phyloP scores from a whole-genome alignment of 2,797 vertebrate species.

The Poecilia wingei region DNA sequence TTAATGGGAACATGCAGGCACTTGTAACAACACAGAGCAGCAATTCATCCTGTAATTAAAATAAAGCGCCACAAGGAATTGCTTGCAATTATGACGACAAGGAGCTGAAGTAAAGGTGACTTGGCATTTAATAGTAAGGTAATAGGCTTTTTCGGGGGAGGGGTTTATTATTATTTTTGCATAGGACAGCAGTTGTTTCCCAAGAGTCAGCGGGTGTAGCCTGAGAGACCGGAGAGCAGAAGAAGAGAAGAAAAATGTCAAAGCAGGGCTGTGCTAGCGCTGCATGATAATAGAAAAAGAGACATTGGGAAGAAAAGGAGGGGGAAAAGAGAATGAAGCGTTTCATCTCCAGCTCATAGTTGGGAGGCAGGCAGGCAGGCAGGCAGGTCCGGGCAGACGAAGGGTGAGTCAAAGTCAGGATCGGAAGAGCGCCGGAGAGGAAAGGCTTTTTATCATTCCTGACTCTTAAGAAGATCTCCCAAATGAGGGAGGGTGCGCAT shows the following conservation, averaged over 20 bases:
- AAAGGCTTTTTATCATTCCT: constrained; percentile 78
- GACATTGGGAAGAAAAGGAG: constrained; percentile 17
- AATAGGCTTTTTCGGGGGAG: constrained; percentile 10
- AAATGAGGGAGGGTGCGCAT: constrained; percentile 76
- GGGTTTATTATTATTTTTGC: constrained; percentile 50
- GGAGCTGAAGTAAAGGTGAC: constrained; percentile 56
- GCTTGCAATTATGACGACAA: constrained; percentile 42
- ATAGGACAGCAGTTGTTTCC: constrained; percentile 73
- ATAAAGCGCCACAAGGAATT: constrained; percentile 46
- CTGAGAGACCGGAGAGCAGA: constrained; percentile 51
- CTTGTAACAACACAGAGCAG: constrained; percentile 50
- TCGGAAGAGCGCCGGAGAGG: constrained; percentile 65
- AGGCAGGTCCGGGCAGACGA: constrained; percentile 67
- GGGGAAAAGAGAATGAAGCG: constrained; percentile 58
- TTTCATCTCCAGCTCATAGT: constrained; percentile 76
- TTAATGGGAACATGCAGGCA: constrained; percentile 38
- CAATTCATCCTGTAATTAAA: constrained; percentile 58
- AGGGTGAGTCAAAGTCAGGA: constrained; percentile 79
- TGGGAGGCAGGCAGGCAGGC: constrained; percentile 46
- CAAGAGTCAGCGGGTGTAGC: constrained; percentile 71
- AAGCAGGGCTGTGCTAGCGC: constrained; percentile 57
- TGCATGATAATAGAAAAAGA: constrained; percentile 71
- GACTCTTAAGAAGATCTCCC: constrained; percentile 80
- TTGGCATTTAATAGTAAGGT: constrained; percentile 51
- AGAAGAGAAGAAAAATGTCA: constrained; percentile 74